These are phyloP conservation scores for Gracilinanus agilis DNA, from an alignment of 2,113 vertebrate genomes.

Conservation along the genomic window DNA sequence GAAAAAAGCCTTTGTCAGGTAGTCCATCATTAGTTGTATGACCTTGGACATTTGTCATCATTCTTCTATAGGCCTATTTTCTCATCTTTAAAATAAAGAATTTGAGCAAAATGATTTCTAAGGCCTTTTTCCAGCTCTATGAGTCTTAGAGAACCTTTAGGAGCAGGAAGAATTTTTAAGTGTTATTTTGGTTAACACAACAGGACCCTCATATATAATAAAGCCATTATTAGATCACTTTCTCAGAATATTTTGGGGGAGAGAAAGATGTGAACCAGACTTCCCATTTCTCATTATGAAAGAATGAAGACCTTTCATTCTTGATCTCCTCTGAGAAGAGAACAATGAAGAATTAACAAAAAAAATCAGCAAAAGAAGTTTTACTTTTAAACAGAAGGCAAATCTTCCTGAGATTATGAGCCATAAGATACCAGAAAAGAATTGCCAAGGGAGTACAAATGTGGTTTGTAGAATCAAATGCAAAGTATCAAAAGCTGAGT, in stretches of 20 bases:
- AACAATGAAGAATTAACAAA: neutral
- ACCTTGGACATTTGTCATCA: neutral
- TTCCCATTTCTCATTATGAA: neutral
- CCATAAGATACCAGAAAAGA: neutral
- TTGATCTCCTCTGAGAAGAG: neutral
- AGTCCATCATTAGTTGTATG: neutral
- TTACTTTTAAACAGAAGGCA: neutral
- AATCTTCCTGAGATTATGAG: neutral
- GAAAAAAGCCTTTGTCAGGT: neutral
- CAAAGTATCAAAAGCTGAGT: neutral
- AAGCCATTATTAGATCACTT: neutral
- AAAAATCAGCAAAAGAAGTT: neutral
- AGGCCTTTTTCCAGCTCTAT: neutral
- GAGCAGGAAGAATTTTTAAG: neutral
- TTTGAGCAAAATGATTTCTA: neutral
- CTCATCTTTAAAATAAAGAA: neutral
- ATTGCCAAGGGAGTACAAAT: neutral
- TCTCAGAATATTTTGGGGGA: neutral
- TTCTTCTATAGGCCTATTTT: neutral
- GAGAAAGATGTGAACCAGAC: neutral
- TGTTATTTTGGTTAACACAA: neutral
- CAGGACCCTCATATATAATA: neutral
- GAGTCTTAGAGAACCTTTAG: neutral
- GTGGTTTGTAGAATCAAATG: neutral
- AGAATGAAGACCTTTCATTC: neutral